Evolutionary conservation across 2,113 vertebrate species (phyloP), one percentile per base, ranked within the genome.

Genomic region (Camelus bactrianus): DNA sequence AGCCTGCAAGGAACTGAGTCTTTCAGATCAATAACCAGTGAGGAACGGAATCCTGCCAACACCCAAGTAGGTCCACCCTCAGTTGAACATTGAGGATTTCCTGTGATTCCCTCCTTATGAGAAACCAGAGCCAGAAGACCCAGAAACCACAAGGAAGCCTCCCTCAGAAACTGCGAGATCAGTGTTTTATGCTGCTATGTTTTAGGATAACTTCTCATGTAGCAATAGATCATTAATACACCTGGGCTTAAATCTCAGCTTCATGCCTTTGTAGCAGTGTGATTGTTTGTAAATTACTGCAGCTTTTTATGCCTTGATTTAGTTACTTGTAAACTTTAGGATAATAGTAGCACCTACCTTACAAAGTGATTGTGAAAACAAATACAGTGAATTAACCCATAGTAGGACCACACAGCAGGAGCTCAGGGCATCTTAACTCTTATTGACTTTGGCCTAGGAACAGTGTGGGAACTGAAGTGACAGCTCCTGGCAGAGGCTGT

Each of bases 401-500:
- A 56, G 50, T 2, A 76, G 42, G 38, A 58, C 30, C 42, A 69
- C 46, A 32, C 0, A 56, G 50, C 6, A 84, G 60, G 2, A 79
- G 7, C 2, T 28, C 30, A 60, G 6, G 28, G 8, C 8, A 10
- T 75, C 52, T 35, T 50, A 56, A 62, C 16, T 62, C 50, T 35
- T 50, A 70, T 5, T 70, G 17, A 42, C 6, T 13, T 14, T 30
- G 19, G 6, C 6, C 35, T 7, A 42, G n/a, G 8, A 65, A 42
- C 32, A 38, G 1, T 30, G 48, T 65, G 22, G 11, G 86, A 65
- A 24, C 28, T 32, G 2, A 91, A 65, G 46, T 52, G 62, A 76
- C 32, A 20, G 2, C 15, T 5, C 16, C 2, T 26, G 6, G 3
- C 19, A 56, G 8, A 0, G 20, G 56, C 7, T 13, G 8, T 48